Evolutionary conservation across 2,888 invertebrate genomes (phyloP).

Genomic region (Brachypterus glaber): DNA sequence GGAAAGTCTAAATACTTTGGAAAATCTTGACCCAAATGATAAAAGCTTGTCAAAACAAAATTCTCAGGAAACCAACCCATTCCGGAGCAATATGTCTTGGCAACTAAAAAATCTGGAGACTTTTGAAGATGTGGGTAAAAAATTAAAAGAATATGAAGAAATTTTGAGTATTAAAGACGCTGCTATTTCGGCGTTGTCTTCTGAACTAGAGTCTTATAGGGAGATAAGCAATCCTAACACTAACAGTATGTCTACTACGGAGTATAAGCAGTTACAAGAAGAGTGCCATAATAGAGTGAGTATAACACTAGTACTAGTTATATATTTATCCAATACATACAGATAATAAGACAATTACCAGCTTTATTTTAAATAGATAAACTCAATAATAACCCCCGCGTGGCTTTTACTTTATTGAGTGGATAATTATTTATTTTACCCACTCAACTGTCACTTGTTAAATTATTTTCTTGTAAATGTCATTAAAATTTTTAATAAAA

Average conservation of each 20-base stretch:
- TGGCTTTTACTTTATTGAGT: no score
- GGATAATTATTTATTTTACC: no score
- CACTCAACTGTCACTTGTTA: no score
- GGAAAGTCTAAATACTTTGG: conserved; percentile 37
- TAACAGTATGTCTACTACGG: conserved; percentile 52
- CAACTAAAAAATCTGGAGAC: conserved; percentile 5
- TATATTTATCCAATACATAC: no score
- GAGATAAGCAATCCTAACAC: conserved; percentile 45
- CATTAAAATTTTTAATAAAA: no score
- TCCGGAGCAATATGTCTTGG: neutral
- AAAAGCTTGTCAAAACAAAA: no score
- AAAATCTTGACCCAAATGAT: conserved; percentile 36
- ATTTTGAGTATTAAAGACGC: conserved; percentile 41
- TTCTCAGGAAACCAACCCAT: no score
- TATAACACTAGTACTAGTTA: conserved; percentile 8
- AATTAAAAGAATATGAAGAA: conserved; percentile 41
- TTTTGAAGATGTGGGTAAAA: conserved; percentile 20
- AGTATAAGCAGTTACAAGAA: conserved; percentile 63
- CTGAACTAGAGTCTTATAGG: conserved; percentile 43
- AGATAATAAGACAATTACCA: conserved; percentile 2
- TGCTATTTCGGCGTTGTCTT: conserved; percentile 41
- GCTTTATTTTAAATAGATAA: conserved; percentile 1
- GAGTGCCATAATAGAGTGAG: conserved; percentile 60
- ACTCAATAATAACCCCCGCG: no score
- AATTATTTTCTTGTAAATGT: no score